phyloP scores from a whole-genome alignment of 2,113 vertebrate genomes.

The Thunnus thynnus region DNA sequence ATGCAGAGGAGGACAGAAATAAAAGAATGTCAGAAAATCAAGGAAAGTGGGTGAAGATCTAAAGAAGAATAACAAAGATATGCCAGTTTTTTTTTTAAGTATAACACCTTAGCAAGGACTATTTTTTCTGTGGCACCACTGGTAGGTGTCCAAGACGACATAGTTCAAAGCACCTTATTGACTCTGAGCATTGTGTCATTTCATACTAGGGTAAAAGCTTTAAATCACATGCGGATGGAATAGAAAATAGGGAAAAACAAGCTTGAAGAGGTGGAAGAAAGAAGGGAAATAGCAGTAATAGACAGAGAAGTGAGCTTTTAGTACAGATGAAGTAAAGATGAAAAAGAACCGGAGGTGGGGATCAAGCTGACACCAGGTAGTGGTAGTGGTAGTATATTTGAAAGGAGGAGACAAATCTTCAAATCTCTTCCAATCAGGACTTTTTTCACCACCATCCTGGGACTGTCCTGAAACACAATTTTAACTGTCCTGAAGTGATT shows the following conservation, averaged over 20 bases:
- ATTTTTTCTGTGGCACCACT: not conserved
- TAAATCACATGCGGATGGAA: constrained; percentile 11
- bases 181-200: constrained; percentile 30
- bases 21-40: not conserved
- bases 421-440: too few relatives aligned
- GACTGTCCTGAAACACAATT: too few relatives aligned
- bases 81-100: constrained; percentile 4
- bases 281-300: not conserved
- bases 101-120: constrained; percentile 6
- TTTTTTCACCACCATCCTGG: too few relatives aligned
- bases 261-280: not conserved
- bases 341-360: not conserved
- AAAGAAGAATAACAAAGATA: constrained; percentile 21
- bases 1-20: not conserved
- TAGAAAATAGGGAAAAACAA: not conserved
- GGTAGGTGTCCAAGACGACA: constrained; percentile 19
- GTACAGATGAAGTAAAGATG: not conserved
- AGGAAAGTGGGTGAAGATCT: not conserved
- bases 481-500: too few relatives aligned
- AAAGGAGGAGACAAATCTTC: not conserved
- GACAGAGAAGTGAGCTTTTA: not conserved
- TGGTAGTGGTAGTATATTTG: too few relatives aligned
- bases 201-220: constrained; percentile 22
- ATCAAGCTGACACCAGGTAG: not conserved
- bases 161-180: constrained; percentile 41